phyloP scores from a whole-genome alignment of 2,797 vertebrate species.

The Rhynchonycteris naso region DNA sequence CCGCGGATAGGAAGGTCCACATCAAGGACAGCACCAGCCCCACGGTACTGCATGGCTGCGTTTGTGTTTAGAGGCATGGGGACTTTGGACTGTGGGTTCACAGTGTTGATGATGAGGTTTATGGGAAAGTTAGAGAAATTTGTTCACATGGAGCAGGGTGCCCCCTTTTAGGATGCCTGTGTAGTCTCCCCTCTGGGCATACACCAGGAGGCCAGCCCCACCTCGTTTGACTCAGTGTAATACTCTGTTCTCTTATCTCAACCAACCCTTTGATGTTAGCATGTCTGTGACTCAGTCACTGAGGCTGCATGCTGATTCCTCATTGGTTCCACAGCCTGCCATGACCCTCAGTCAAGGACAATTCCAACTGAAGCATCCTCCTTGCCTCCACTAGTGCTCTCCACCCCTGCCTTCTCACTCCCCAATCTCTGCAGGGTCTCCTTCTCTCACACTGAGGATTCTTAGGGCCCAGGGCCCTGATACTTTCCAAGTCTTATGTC shows the following conservation, averaged over 20 bases:
- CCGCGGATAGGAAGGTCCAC: conserved; percentile 59
- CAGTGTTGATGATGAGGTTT: neutral
- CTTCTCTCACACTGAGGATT: neutral
- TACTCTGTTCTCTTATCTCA: neutral
- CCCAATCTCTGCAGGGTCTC: neutral
- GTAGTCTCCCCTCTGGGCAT: neutral
- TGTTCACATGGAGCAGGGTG: neutral
- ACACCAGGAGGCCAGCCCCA: no score
- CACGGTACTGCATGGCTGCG: conserved; percentile 46
- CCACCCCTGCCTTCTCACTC: neutral
- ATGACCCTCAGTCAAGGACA: neutral
- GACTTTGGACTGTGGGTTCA: neutral
- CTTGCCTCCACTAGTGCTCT: neutral
- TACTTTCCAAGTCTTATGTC: neutral
- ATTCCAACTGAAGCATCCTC: neutral
- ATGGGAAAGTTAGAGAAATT: neutral
- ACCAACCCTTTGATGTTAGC: no score
- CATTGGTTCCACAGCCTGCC: neutral
- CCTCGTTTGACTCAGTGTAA: neutral
- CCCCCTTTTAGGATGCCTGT: neutral
- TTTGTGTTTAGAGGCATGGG: neutral
- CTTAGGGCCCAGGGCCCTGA: neutral
- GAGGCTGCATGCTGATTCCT: neutral
- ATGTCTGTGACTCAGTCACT: no score
- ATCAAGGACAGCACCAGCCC: conserved; percentile 66